These are phyloP conservation scores for Pseudonaja textilis DNA, from an alignment of 2,113 vertebrate genomes.

Conservation along the genomic window DNA sequence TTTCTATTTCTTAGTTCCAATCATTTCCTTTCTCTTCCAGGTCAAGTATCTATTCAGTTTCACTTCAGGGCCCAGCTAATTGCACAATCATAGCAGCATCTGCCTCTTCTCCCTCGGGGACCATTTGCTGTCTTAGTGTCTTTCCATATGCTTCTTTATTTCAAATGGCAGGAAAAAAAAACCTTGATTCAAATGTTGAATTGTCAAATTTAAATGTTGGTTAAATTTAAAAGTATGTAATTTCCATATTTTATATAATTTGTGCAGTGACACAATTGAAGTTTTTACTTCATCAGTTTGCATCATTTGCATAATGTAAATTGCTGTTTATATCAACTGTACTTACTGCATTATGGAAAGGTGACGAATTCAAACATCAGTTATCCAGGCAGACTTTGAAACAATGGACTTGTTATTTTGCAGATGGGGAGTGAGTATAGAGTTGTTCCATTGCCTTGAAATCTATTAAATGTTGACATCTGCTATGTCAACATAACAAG, in stretches of 20 bases:
- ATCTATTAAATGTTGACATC: not conserved
- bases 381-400: not conserved
- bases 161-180: not conserved
- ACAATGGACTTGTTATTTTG: not conserved
- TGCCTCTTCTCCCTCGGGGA: not conserved
- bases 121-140: not conserved
- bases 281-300: not conserved
- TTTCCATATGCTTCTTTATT: not conserved
- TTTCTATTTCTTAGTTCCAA: not conserved
- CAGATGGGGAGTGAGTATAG: not conserved
- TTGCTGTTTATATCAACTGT: not conserved
- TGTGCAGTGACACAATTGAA: not conserved
- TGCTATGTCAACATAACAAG: not conserved
- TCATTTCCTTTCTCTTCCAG: not conserved
- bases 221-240: not conserved
- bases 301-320: not conserved
- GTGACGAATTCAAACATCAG: not conserved
- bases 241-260: not conserved
- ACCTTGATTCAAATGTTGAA: not conserved
- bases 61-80: not conserved
- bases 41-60: not conserved
- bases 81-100: not conserved
- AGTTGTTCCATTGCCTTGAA: not conserved
- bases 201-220: not conserved
- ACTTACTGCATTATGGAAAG: not conserved